Conservation (phyloP, 1,140 invertebrate species). For the Coptotermes formosanus region DNA sequence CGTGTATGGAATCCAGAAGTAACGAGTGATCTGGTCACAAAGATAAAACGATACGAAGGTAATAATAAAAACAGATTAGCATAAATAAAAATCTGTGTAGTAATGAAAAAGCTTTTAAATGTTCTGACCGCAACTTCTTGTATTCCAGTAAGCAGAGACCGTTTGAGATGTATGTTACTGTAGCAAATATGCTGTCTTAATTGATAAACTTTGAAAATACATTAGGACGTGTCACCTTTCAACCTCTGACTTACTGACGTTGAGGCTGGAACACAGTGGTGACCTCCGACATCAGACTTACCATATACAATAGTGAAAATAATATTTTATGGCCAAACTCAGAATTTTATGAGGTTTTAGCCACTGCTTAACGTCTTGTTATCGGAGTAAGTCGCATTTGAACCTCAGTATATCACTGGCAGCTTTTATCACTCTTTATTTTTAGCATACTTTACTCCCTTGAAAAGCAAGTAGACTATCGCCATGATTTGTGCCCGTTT, state of each 20-base stretch:
- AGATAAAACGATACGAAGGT: too few species aligned
- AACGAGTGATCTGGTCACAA: too few species aligned
- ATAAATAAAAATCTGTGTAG: too few species aligned
- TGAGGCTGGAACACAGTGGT: neutral
- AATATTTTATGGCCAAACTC: neutral
- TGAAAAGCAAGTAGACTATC: too few species aligned
- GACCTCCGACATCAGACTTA: neutral
- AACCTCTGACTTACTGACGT: neutral
- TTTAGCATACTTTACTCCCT: too few species aligned
- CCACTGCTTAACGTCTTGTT: neutral
- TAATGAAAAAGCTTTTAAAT: too few species aligned
- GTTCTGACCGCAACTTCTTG: too few species aligned
- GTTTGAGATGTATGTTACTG: neutral
- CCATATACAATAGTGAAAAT: neutral
- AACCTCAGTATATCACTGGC: neutral
- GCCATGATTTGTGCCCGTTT: too few species aligned
- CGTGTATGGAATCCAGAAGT: too few species aligned
- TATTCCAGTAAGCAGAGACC: neutral
- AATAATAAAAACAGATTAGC: too few species aligned
- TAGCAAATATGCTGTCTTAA: neutral
- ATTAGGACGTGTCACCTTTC: neutral
- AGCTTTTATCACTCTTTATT: neutral
- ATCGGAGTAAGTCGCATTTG: neutral
- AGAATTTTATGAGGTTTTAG: neutral
- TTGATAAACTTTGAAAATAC: neutral